phyloP scores from a whole-genome alignment of 2,113 vertebrate genomes.

The Tamias sibiricus region DNA sequence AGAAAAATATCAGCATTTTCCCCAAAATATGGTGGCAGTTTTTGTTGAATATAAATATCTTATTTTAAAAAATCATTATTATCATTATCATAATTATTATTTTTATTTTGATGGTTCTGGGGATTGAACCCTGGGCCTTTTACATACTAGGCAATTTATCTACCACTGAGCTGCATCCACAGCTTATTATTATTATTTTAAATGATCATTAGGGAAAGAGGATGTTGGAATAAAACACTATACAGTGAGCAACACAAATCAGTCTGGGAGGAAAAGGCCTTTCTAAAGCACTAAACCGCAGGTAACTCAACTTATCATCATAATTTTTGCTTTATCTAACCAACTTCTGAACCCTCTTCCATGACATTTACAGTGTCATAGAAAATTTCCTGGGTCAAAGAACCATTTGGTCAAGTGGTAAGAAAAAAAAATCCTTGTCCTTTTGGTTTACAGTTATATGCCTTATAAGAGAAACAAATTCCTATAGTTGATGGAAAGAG shows the following conservation, averaged over 20 bases:
- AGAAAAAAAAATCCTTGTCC: neutral
- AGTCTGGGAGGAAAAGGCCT: constrained; percentile 36
- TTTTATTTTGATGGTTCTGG: too few relatives aligned
- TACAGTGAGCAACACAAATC: constrained; percentile 32
- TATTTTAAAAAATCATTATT: neutral
- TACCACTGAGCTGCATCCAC: too few relatives aligned
- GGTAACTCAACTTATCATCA: constrained; percentile 24
- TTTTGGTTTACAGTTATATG: neutral
- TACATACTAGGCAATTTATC: too few relatives aligned
- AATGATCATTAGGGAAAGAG: neutral
- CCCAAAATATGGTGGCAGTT: neutral
- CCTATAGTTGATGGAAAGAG: neutral
- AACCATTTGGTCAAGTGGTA: neutral
- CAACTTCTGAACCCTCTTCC: neutral
- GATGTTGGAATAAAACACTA: neutral
- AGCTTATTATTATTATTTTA: constrained; percentile 43
- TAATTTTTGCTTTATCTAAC: constrained; percentile 14
- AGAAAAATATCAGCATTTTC: neutral
- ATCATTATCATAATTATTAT: too few relatives aligned
- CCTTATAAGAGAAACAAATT: constrained; percentile 30
- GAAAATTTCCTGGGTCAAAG: neutral
- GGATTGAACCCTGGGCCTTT: too few relatives aligned
- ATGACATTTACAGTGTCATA: neutral
- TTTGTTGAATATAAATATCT: constrained; percentile 8
- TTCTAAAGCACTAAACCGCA: constrained; percentile 9